Conservation (phyloP, 2,113 vertebrate genomes). For the Phoenicopterus ruber region DNA sequence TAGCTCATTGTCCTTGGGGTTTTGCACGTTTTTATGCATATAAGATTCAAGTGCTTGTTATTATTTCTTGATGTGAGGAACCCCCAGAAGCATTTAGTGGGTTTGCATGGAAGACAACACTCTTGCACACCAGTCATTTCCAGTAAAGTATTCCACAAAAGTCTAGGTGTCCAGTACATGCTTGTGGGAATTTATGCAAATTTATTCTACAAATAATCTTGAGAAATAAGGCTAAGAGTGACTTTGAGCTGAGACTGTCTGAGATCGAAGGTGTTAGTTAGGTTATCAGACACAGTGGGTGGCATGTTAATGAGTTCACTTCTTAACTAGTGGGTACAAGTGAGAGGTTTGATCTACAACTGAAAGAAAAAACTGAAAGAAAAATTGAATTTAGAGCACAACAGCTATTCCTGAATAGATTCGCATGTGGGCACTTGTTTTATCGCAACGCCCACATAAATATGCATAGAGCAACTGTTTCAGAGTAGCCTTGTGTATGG, state of each 20-base stretch:
- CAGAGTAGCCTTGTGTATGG: background rate
- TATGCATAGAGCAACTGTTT: background rate
- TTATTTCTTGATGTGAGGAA: background rate
- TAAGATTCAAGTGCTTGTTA: background rate
- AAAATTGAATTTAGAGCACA: conserved; percentile 22
- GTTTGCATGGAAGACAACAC: background rate
- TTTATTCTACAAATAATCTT: conserved; percentile 24
- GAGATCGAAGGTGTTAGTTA: conserved; percentile 46
- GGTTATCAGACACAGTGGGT: conserved; percentile 53
- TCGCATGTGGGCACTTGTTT: background rate
- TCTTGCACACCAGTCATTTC: background rate
- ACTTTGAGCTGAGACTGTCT: conserved; percentile 30
- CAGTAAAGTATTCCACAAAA: background rate
- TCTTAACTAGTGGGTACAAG: conserved; percentile 16
- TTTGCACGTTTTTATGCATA: background rate
- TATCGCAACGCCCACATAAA: background rate
- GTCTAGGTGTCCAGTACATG: background rate
- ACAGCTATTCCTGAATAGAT: conserved; percentile 25
- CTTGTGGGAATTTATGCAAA: conserved; percentile 22
- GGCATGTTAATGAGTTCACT: conserved; percentile 48
- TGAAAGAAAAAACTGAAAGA: conserved; percentile 35
- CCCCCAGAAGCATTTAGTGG: background rate
- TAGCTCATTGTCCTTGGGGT: background rate
- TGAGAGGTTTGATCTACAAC: conserved; percentile 28
- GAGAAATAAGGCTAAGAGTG: conserved; percentile 14